Evolutionary conservation across 2,113 vertebrate species (phyloP).

Genomic region (Mus musculus): DNA sequence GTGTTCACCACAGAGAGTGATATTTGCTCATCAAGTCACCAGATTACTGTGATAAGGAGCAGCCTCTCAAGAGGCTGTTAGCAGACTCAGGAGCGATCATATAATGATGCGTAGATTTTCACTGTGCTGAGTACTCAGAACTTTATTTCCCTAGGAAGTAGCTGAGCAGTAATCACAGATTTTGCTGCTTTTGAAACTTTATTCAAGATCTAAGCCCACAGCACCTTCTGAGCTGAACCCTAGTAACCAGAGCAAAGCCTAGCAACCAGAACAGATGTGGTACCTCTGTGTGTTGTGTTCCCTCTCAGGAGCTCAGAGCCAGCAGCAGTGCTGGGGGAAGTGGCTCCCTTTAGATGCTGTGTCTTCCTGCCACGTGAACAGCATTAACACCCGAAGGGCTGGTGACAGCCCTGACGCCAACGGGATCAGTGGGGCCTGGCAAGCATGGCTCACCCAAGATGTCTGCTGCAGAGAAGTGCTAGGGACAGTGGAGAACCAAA

Average conservation of each 20-base stretch:
- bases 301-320: not conserved
- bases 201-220: not conserved
- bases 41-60: not conserved
- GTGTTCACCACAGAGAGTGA: not conserved
- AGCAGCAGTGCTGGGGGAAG: not conserved
- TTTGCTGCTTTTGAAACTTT: not conserved
- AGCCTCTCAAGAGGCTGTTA: not conserved
- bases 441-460: not conserved
- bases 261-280: not conserved
- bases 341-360: not conserved
- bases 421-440: rapidly evolving
- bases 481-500: too few species aligned
- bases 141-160: not conserved
- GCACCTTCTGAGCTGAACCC: not conserved
- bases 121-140: not conserved
- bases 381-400: too few species aligned
- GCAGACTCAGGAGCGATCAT: not conserved
- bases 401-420: too few species aligned
- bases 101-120: not conserved
- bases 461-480: not conserved
- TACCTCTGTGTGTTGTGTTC: too few species aligned
- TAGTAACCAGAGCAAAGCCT: not conserved
- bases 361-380: not conserved
- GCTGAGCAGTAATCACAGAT: not conserved
- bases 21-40: not conserved